Conservation (phyloP, 1,140 invertebrate species). For the Papilio polyxenes region DNA sequence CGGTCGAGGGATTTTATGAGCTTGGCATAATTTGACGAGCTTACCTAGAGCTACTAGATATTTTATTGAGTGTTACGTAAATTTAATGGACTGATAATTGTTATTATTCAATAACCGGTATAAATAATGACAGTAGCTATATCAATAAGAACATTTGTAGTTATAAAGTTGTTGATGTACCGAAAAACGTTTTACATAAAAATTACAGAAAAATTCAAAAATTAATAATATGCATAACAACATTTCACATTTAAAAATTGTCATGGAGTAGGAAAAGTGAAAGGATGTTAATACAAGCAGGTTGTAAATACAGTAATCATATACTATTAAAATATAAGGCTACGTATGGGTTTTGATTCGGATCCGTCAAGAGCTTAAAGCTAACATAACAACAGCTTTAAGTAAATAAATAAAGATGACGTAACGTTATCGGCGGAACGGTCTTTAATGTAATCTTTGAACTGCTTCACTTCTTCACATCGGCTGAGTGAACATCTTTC, state of each 20-base stretch:
- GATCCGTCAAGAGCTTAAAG: too few relatives aligned
- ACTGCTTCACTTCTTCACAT: slow-evolving; percentile 24
- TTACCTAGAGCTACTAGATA: slow-evolving; percentile 7
- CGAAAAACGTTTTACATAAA: too few relatives aligned
- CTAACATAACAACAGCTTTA: neutral
- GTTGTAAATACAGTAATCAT: too few relatives aligned
- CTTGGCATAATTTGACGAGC: slow-evolving; percentile 24
- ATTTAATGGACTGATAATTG: slow-evolving; percentile 15
- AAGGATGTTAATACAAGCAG: too few relatives aligned
- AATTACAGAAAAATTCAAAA: too few relatives aligned
- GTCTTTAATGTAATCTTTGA: slow-evolving; percentile 22
- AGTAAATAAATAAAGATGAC: slow-evolving; percentile 27
- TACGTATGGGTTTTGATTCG: too few relatives aligned
- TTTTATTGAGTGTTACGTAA: slow-evolving; percentile 24
- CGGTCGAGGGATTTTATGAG: slow-evolving; percentile 17
- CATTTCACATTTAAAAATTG: too few relatives aligned
- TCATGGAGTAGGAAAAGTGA: too few relatives aligned
- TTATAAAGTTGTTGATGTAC: too few relatives aligned
- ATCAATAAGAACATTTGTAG: neutral
- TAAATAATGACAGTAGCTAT: neutral
- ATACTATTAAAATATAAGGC: too few relatives aligned
- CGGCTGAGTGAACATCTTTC: slow-evolving; percentile 16
- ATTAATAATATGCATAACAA: too few relatives aligned
- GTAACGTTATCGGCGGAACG: slow-evolving; percentile 18
- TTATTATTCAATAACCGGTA: neutral